A percentile compares a stretch with the other conserved stretches of the same genome.
Evolutionary conservation across 2,888 invertebrate genomes (phyloP).

Genomic region (Trichacis sp.): DNA sequence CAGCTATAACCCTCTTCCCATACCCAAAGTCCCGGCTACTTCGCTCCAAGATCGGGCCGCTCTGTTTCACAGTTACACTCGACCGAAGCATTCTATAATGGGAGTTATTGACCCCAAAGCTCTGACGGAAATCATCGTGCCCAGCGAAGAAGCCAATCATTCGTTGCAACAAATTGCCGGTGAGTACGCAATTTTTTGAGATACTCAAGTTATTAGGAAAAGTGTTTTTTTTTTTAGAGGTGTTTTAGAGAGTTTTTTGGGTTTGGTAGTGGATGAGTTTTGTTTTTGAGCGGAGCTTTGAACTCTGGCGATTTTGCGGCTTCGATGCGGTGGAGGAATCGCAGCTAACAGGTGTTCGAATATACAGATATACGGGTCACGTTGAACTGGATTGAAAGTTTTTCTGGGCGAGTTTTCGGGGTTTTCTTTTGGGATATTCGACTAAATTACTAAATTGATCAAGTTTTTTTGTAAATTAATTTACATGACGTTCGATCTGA

Average conservation of each 20-base stretch:
- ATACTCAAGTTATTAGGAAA: too few species aligned
- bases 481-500: too few species aligned
- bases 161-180: slow-evolving; percentile 61
- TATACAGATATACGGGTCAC: slow-evolving; percentile 61
- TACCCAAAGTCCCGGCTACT: slow-evolving; percentile 39
- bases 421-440: too few species aligned
- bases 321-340: slow-evolving; percentile 32
- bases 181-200: too few species aligned
- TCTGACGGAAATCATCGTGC: slow-evolving; percentile 59
- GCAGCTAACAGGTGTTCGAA: slow-evolving; percentile 66
- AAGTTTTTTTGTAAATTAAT: too few species aligned
- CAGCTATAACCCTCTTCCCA: slow-evolving; percentile 28
- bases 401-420: not conserved
- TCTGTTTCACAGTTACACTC: slow-evolving; percentile 17
- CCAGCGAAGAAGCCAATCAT: slow-evolving; percentile 64
- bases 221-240: too few species aligned
- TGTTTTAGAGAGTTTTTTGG: too few species aligned
- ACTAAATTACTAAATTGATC: too few species aligned
- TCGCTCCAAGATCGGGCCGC: slow-evolving; percentile 12
- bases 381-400: not conserved
- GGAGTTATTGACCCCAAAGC: slow-evolving; percentile 62
- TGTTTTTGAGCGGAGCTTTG: not conserved
- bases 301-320: not conserved
- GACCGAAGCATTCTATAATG: slow-evolving; percentile 50
- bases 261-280: too few species aligned